Conservation (phyloP, 2,113 vertebrate species). For the Falcunculus frontatus region DNA sequence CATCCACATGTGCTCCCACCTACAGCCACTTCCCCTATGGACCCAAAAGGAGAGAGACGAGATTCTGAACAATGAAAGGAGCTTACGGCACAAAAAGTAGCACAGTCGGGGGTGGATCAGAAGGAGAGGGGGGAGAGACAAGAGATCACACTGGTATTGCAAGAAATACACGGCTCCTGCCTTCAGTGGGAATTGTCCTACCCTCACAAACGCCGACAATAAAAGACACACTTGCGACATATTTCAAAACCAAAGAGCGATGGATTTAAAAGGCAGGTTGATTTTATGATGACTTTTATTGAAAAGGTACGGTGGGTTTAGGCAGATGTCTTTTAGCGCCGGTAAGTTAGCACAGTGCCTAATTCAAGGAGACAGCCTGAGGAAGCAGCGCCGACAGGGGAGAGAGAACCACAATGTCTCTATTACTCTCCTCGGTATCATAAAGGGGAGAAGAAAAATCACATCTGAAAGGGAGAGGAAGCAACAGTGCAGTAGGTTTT, state of each 20-base stretch:
- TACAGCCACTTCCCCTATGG: background rate
- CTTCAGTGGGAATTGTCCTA: constrained; percentile 57
- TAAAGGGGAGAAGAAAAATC: constrained; percentile 76
- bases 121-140: background rate
- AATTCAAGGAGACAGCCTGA: constrained; percentile 85
- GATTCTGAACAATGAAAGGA: background rate
- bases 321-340: constrained; percentile 77
- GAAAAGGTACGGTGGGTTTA: constrained; percentile 77
- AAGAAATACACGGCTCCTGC: constrained; percentile 41
- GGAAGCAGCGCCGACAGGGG: constrained; percentile 79
- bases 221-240: constrained; percentile 73
- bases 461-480: constrained; percentile 52
- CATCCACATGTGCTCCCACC: background rate
- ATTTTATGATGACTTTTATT: constrained; percentile 82
- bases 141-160: background rate
- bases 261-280: constrained; percentile 83
- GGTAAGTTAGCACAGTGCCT: constrained; percentile 83
- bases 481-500: constrained; percentile 50
- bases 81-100: background rate
- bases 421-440: constrained; percentile 82
- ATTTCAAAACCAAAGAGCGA: constrained; percentile 77
- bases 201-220: constrained; percentile 60
- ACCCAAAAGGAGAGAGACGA: background rate
- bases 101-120: background rate
- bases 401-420: constrained; percentile 77